Percentiles rank a stretch among this genome's conserved stretches.
Conservation (phyloP, 1,140 invertebrate genomes). For the Phenacoccus solenopsis region DNA sequence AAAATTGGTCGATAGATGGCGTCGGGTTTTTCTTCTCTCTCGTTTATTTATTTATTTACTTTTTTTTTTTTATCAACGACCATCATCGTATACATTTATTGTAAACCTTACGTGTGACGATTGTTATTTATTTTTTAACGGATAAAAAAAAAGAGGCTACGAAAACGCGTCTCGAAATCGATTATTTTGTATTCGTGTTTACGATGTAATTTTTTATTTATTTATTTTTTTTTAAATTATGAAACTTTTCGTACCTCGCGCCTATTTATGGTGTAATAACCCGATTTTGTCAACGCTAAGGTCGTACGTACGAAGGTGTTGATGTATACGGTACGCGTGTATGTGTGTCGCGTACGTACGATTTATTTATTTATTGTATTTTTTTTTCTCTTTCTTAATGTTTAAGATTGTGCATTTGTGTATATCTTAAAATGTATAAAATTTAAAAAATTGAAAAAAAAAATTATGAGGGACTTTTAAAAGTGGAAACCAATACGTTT, state of each 20-base stretch:
- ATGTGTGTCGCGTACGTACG: neutral
- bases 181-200: constrained; percentile 2
- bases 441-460: neutral
- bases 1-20: too few relatives aligned
- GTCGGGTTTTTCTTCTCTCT: too few relatives aligned
- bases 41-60: too few relatives aligned
- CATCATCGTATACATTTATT: too few relatives aligned
- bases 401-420: constrained; percentile 9
- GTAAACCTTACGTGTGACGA: too few relatives aligned
- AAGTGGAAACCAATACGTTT: constrained; percentile 17
- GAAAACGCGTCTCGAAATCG: too few relatives aligned
- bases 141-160: too few relatives aligned
- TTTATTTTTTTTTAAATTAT: neutral
- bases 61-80: too few relatives aligned
- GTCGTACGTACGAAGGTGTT: neutral
- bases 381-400: too few relatives aligned
- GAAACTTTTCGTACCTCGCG: neutral
- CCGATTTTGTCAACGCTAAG: neutral
- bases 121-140: too few relatives aligned
- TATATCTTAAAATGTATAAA: neutral
- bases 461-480: constrained; percentile 10
- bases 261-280: neutral
- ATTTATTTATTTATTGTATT: constrained; percentile 7
- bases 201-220: neutral
- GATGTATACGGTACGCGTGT: neutral